Evolutionary conservation across 2,797 vertebrate species (phyloP), one percentile per base, ranked within the genome.

Genomic region (Dromococcyx pavoninus): DNA sequence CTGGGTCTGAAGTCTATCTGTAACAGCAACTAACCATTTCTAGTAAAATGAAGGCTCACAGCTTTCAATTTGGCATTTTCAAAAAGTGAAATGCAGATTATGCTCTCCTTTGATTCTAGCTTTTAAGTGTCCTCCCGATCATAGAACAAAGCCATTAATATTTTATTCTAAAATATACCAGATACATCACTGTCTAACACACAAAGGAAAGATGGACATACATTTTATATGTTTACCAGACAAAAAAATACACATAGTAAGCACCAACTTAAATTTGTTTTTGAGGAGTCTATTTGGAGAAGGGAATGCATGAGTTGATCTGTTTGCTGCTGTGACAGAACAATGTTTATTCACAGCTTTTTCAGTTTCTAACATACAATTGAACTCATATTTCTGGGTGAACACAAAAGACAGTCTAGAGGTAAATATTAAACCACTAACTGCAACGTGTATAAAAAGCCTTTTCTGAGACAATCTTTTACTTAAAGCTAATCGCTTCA

Each of bases 361-460:
- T 86, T 67, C 48, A 64, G 30, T 28, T 76, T 75, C 48, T 58
- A 23, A n/a, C 32, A 15, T 22, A 53, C 13, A 57, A 39, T 2
- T 91, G 43, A 79, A 90, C 39, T 60, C 1, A 1, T 54, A 50
- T 90, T 93, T 89, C 74, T 84, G 67, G 57, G 35, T 76, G 65
- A 89, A 65, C 28, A 85, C 32, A 43, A 46, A 61, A 67, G 39
- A 51, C 16, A 76, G 33, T 53, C 60, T 14, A 25, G 41, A 78
- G 88, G 37, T 76, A 91, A 95, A 87, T 53, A 95, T 87, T 89
- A 93, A 95, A 77, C 84, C 54, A 75, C 4, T 48, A 87, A 50
- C 18, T 67, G 44, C n/a, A 71, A 73, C 37, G 32, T 67, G 41
- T 44, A 57, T 58, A 82, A 61, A 60, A 58, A 84, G 6, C 11